phyloP scores from a whole-genome alignment of 2,113 vertebrate genomes.

The Notarius lentiginosus region DNA sequence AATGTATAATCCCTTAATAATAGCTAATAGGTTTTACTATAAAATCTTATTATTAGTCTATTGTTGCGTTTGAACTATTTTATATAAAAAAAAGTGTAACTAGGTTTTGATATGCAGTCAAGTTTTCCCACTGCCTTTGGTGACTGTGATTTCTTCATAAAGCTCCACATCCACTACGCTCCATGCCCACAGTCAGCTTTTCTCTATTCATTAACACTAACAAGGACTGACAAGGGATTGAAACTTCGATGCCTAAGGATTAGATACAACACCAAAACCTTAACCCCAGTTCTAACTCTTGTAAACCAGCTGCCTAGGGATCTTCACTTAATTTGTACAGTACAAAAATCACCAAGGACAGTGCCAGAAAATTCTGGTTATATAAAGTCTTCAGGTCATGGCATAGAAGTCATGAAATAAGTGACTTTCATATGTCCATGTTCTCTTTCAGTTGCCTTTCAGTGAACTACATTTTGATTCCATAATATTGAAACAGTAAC shows the following conservation, averaged over 20 bases:
- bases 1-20: background rate
- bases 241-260: slow-evolving; percentile 33
- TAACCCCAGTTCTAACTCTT: slow-evolving; percentile 29
- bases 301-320: slow-evolving; percentile 35
- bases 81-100: background rate
- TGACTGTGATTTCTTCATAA: slow-evolving; percentile 7
- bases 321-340: slow-evolving; percentile 25
- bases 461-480: background rate
- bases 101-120: background rate
- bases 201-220: slow-evolving; percentile 48
- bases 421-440: background rate
- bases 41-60: background rate
- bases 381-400: background rate
- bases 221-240: slow-evolving; percentile 44
- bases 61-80: background rate
- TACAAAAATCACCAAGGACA: background rate
- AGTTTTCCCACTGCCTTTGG: slow-evolving; percentile 8
- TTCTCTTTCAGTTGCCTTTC: background rate
- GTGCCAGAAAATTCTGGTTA: background rate
- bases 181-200: slow-evolving; percentile 36
- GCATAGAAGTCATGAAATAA: background rate
- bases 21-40: background rate
- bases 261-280: slow-evolving; percentile 42
- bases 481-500: background rate
- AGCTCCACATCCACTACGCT: background rate